A percentile compares a stretch with the other conserved stretches of the same genome.
These are phyloP conservation scores for Tromatobia lineatoria DNA, from an alignment of 2,888 invertebrate genomes.

Conservation along the genomic window DNA sequence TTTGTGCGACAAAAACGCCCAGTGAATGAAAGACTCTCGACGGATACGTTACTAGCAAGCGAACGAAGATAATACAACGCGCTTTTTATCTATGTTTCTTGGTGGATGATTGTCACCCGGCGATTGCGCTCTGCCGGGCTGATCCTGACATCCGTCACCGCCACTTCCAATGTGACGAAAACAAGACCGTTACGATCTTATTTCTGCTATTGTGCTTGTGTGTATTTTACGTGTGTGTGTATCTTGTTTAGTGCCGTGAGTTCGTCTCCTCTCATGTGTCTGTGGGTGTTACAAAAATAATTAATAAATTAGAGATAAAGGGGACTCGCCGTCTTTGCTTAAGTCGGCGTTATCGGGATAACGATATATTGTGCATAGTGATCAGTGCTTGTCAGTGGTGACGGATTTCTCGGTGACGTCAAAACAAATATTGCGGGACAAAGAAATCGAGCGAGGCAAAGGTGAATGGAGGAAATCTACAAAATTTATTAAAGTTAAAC, in stretches of 20 bases:
- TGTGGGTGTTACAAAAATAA: constrained; percentile 48
- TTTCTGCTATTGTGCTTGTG: not conserved
- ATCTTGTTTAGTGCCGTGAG: not conserved
- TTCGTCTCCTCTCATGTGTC: constrained; percentile 9
- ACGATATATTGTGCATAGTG: constrained; percentile 1
- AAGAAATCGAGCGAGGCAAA: not conserved
- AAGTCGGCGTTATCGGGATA: constrained; percentile 10
- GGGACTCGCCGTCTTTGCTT: not conserved
- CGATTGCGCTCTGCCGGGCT: constrained; percentile 21
- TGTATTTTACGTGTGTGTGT: not conserved
- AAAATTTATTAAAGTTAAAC: not conserved
- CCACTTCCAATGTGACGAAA: constrained; percentile 38
- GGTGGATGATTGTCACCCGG: constrained; percentile 31
- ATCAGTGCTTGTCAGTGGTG: not conserved
- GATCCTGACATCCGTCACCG: constrained; percentile 4
- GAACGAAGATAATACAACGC: constrained; percentile 20
- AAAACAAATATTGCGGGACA: not conserved
- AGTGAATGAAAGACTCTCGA: constrained; percentile 47
- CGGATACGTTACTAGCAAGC: constrained; percentile 33
- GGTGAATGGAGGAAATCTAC: not conserved
- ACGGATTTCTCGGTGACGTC: not conserved
- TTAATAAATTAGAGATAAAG: constrained; percentile 56
- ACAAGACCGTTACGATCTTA: constrained; percentile 23
- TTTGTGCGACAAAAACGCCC: not conserved
- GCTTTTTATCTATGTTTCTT: constrained; percentile 28